These are phyloP conservation scores for Nesoenas mayeri DNA, from an alignment of 2,113 vertebrate species.

Conservation along the genomic window DNA sequence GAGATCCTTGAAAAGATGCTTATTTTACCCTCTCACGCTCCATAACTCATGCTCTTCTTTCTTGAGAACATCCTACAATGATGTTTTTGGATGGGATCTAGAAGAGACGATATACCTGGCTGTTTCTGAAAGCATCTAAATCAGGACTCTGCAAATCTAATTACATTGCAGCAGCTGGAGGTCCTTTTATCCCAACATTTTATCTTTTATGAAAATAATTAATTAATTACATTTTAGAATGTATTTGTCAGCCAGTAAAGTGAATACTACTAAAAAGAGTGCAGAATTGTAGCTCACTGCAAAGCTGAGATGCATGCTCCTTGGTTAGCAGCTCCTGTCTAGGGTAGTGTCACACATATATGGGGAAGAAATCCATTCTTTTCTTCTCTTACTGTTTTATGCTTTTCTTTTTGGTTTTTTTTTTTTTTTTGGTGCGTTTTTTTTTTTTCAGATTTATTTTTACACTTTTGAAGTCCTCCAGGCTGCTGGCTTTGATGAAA, in stretches of 20 bases:
- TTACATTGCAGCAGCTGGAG: not conserved
- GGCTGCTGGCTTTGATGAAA: constrained; percentile 75
- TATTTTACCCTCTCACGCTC: not conserved
- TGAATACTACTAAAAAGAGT: not conserved
- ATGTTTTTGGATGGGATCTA: not conserved
- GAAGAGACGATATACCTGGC: not conserved
- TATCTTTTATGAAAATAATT: not conserved
- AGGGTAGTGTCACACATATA: not conserved
- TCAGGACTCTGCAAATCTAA: not conserved
- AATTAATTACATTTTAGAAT: not conserved
- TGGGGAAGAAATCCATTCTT: not conserved
- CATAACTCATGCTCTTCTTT: not conserved
- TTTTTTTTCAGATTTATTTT: constrained; percentile 80
- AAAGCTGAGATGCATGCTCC: not conserved
- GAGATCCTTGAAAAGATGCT: not conserved
- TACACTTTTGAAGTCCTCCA: constrained; percentile 85
- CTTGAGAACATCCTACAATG: not conserved
- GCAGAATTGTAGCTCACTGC: not conserved
- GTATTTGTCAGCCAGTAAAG: not conserved
- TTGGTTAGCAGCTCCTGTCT: not conserved
- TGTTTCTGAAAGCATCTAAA: not conserved
- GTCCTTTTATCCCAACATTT: not conserved
- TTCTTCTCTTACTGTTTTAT: not conserved
- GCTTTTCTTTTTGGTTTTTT: not conserved
- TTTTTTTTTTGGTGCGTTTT: not conserved